Evolutionary conservation across 2,888 invertebrate genomes (phyloP).

Genomic region (Spilosoma lubricipeda): DNA sequence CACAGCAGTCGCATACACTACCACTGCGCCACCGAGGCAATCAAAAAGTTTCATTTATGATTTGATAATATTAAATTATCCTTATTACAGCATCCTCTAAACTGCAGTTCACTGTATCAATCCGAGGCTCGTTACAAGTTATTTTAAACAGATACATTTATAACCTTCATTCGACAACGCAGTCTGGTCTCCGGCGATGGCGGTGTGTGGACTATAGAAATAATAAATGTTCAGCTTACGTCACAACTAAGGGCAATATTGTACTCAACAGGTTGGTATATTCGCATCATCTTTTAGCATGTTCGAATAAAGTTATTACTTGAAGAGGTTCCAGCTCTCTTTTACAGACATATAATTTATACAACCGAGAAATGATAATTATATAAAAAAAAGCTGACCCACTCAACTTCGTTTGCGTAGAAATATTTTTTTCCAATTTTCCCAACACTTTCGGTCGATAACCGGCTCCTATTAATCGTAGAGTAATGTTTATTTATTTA

Average conservation of each 20-base stretch:
- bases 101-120: slow-evolving; percentile 80
- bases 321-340: background rate
- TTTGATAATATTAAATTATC: background rate
- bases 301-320: background rate
- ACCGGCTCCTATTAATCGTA: no score
- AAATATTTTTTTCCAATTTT: no score
- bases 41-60: no score
- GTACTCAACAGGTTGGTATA: slow-evolving; percentile 73
- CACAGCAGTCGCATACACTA: no score
- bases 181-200: slow-evolving; percentile 72
- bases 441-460: no score
- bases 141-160: slow-evolving; percentile 82
- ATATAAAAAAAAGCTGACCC: no score
- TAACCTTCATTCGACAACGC: slow-evolving; percentile 71
- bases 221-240: slow-evolving; percentile 75
- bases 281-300: background rate
- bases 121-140: slow-evolving; percentile 79
- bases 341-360: no score
- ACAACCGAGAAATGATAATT: no score
- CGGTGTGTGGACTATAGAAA: slow-evolving; percentile 83
- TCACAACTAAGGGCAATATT: slow-evolving; percentile 78
- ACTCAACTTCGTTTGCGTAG: no score
- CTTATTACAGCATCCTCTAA: slow-evolving; percentile 60
- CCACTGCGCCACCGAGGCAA: no score
- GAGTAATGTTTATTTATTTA: no score